Conservation (phyloP, 1,140 invertebrate species). For the Lamellibrachia luymesi region DNA sequence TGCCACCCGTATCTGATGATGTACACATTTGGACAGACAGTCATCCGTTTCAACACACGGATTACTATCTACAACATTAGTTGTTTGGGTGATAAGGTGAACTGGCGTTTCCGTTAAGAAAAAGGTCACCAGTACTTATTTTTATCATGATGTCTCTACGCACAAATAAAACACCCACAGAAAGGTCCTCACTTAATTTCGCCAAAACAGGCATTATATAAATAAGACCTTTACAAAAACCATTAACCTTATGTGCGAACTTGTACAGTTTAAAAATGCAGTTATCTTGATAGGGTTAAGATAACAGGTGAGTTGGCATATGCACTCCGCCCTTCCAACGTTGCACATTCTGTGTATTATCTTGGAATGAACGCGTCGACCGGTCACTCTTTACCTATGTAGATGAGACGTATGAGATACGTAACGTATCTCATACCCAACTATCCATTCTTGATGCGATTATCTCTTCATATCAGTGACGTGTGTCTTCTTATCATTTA, state of each 20-base stretch:
- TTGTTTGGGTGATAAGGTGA: too few species aligned
- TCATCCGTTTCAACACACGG: too few species aligned
- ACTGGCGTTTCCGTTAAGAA: too few species aligned
- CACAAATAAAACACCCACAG: too few species aligned
- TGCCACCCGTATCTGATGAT: too few species aligned
- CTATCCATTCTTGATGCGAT: neutral
- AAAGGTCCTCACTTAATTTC: too few species aligned
- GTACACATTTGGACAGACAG: too few species aligned
- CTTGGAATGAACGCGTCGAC: neutral
- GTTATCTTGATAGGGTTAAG: neutral
- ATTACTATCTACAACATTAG: too few species aligned
- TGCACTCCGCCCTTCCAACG: neutral
- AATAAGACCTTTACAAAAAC: neutral
- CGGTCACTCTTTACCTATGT: neutral
- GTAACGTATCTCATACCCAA: neutral
- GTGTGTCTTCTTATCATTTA: neutral
- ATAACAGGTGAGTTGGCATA: neutral
- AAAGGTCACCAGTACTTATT: too few species aligned
- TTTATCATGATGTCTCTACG: too few species aligned
- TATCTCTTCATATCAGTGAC: neutral
- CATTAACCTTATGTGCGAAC: neutral
- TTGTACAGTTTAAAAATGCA: neutral
- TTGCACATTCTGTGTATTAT: too few species aligned
- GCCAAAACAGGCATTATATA: too few species aligned
- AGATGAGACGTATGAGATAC: neutral